phyloP scores from a whole-genome alignment of 1,140 invertebrate genomes.

The Phocides pigmalion region DNA sequence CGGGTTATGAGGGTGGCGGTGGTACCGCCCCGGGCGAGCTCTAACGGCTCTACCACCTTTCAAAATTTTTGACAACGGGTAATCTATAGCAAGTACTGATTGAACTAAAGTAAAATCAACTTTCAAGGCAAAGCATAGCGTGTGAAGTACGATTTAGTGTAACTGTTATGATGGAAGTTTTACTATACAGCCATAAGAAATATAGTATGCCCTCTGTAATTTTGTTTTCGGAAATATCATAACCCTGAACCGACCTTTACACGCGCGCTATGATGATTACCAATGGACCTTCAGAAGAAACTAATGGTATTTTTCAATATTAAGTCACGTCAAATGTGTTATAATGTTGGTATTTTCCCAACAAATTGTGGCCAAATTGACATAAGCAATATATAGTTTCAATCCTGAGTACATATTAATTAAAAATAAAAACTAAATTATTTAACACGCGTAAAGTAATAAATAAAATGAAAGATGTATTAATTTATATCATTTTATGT shows the following conservation, averaged over 20 bases:
- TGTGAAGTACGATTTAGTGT: slow-evolving; percentile 39
- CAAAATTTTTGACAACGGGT: neutral
- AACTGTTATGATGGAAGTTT: slow-evolving; percentile 30
- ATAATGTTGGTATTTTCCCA: neutral
- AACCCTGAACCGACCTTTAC: slow-evolving; percentile 28
- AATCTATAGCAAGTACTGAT: neutral
- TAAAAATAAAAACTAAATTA: too few species aligned
- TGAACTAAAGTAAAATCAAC: slow-evolving; percentile 3
- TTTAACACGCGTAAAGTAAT: too few species aligned
- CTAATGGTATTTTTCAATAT: neutral
- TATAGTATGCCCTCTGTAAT: slow-evolving; percentile 16
- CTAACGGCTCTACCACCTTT: too few species aligned
- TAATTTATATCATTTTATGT: too few species aligned
- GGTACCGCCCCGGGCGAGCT: too few species aligned
- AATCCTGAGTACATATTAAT: too few species aligned
- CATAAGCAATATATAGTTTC: too few species aligned
- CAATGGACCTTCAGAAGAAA: slow-evolving; percentile 9
- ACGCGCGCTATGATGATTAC: slow-evolving; percentile 21
- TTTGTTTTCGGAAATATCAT: slow-evolving; percentile 27
- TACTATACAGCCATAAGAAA: slow-evolving; percentile 17
- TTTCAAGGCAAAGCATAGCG: slow-evolving; percentile 46
- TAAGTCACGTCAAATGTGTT: neutral
- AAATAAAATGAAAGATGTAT: too few species aligned
- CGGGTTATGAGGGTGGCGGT: neutral
- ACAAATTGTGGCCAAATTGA: too few species aligned